phyloP scores from a whole-genome alignment of 2,113 vertebrate genomes.

The Pseudopipra pipra region DNA sequence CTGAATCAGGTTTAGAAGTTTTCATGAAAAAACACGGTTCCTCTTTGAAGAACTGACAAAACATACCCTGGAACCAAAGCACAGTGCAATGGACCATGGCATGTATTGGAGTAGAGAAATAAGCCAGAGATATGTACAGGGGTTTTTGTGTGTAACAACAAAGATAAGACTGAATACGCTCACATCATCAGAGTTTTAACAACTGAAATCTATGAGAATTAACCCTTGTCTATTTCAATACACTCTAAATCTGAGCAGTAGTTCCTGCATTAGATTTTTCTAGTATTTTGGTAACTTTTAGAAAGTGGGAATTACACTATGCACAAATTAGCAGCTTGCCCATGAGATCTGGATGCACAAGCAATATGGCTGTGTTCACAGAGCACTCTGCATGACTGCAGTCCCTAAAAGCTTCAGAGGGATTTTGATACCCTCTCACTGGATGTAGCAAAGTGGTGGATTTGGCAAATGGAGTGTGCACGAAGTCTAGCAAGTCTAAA shows the following conservation, averaged over 20 bases:
- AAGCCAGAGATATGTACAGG: background rate
- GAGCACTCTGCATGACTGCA: background rate
- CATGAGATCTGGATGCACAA: background rate
- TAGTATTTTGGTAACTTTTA: background rate
- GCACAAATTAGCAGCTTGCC: background rate
- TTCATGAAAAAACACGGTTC: background rate
- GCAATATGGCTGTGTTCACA: background rate
- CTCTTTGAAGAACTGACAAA: background rate
- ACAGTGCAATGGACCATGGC: background rate
- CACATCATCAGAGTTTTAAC: background rate
- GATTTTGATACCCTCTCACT: background rate
- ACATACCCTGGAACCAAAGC: background rate
- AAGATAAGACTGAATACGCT: background rate
- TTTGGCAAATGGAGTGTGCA: background rate
- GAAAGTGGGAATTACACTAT: background rate
- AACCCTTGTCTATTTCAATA: background rate
- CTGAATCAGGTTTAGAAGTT: background rate
- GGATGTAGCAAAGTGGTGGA: background rate
- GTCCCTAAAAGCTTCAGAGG: background rate
- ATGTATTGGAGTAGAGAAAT: background rate
- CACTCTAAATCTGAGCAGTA: background rate
- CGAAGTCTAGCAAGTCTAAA: slow-evolving; percentile 24
- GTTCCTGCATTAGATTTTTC: background rate
- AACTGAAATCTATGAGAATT: background rate
- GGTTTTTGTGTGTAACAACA: background rate